Percentiles rank a stretch among this genome's conserved stretches.
Evolutionary conservation across 2,888 invertebrate species (phyloP).

Genomic region (Megalurothrips usitatus): DNA sequence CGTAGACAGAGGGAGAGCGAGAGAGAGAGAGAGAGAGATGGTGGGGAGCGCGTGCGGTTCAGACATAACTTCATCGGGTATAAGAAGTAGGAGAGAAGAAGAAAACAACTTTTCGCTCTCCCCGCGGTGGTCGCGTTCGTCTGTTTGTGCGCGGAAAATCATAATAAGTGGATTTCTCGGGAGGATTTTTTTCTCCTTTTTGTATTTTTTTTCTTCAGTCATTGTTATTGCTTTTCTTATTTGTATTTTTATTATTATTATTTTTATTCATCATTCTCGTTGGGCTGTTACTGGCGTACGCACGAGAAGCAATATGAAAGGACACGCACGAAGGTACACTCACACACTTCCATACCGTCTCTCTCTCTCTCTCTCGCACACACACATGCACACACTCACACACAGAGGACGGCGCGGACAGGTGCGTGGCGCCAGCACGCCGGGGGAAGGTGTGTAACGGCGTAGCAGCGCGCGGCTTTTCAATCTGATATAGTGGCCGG

Average conservation of each 20-base stretch:
- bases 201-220: not conserved
- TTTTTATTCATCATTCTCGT: not conserved
- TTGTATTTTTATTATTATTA: not conserved
- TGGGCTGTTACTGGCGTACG: not conserved
- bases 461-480: not conserved
- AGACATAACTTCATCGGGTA: constrained; percentile 37
- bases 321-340: no score
- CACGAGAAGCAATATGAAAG: not conserved
- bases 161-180: not conserved
- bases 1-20: constrained; percentile 34
- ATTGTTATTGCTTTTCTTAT: not conserved
- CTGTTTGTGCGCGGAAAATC: not conserved
- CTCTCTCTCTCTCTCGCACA: no score
- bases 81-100: constrained; percentile 35
- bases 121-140: not conserved
- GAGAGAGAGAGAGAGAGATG: constrained; percentile 38
- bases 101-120: not conserved
- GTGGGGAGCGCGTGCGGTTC: no score
- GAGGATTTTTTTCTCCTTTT: not conserved
- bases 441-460: not conserved
- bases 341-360: no score
- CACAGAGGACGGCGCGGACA: not conserved
- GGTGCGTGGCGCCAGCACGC: not conserved
- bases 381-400: no score
- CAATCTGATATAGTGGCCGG: constrained; percentile 20